Percentiles rank a stretch among this genome's conserved stretches.
Evolutionary conservation across 1,140 invertebrate genomes (phyloP).

Genomic region (Babylonia areolata): DNA sequence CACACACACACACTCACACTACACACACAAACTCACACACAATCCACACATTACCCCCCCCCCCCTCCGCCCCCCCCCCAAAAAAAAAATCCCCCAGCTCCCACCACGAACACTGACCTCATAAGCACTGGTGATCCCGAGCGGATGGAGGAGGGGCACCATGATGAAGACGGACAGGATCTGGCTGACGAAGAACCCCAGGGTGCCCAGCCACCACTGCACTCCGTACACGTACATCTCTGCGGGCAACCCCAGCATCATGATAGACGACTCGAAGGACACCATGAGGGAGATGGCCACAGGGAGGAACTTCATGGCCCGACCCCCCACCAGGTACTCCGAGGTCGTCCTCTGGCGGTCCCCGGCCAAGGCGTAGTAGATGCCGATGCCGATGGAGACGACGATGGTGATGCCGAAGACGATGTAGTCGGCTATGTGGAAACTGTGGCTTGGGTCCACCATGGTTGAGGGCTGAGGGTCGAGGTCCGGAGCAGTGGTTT

Average conservation of each 20-base stretch:
- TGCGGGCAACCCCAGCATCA: conserved; percentile 75
- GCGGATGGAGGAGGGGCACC: conserved; percentile 72
- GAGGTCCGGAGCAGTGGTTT: no score
- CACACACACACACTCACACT: no score
- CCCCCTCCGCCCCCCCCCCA: no score
- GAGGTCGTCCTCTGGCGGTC: conserved; percentile 90
- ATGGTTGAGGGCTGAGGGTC: neutral
- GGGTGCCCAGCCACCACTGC: conserved; percentile 44
- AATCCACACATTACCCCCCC: no score
- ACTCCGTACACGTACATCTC: conserved; percentile 66
- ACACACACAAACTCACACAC: no score
- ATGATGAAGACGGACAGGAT: conserved; percentile 63
- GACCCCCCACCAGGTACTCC: conserved; percentile 86
- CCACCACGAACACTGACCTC: conserved; percentile 61
- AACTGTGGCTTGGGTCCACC: conserved; percentile 46
- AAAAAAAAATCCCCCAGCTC: neutral
- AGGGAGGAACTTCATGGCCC: conserved; percentile 62
- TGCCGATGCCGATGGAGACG: conserved; percentile 82
- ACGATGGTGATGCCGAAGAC: conserved; percentile 62
- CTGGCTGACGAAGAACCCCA: conserved; percentile 61
- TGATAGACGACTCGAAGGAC: conserved; percentile 69
- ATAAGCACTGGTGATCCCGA: conserved; percentile 74
- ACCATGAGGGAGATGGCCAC: conserved; percentile 68
- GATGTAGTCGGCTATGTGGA: conserved; percentile 64
- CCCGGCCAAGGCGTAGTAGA: conserved; percentile 89